Conservation (phyloP, 2,113 vertebrate species). For the Saccopteryx leptura region DNA sequence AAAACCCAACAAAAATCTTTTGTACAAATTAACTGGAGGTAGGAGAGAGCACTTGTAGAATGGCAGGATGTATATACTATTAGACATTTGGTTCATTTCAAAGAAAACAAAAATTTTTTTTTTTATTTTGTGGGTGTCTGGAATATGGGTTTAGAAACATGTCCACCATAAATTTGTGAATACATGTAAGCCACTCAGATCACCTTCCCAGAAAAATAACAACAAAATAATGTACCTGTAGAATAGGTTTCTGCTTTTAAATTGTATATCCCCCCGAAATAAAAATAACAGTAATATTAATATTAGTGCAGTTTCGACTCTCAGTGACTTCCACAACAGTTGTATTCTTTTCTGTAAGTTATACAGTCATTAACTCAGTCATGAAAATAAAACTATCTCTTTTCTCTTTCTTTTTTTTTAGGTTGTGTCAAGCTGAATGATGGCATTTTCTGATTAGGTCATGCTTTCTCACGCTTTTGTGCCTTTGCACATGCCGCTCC, state of each 20-base stretch:
- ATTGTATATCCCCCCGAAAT: not conserved
- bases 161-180: not conserved
- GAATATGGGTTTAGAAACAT: not conserved
- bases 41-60: not conserved
- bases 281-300: not conserved
- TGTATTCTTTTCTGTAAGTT: not conserved
- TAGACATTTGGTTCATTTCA: not conserved
- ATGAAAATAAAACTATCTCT: not conserved
- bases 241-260: not conserved
- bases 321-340: not conserved
- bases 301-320: not conserved
- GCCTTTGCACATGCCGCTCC: conserved; percentile 57
- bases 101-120: not conserved
- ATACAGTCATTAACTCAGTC: not conserved
- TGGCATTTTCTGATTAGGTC: conserved; percentile 34
- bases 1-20: not conserved
- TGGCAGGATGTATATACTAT: not conserved
- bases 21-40: not conserved
- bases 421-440: conserved; percentile 47
- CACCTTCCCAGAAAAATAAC: not conserved
- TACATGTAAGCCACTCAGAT: not conserved
- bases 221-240: not conserved
- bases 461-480: conserved; percentile 54
- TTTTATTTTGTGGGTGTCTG: not conserved
- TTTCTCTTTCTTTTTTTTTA: not conserved